Percentiles rank a stretch among this genome's conserved stretches.
Evolutionary conservation across 2,113 vertebrate species (phyloP).

Genomic region (Phoenicopterus ruber): DNA sequence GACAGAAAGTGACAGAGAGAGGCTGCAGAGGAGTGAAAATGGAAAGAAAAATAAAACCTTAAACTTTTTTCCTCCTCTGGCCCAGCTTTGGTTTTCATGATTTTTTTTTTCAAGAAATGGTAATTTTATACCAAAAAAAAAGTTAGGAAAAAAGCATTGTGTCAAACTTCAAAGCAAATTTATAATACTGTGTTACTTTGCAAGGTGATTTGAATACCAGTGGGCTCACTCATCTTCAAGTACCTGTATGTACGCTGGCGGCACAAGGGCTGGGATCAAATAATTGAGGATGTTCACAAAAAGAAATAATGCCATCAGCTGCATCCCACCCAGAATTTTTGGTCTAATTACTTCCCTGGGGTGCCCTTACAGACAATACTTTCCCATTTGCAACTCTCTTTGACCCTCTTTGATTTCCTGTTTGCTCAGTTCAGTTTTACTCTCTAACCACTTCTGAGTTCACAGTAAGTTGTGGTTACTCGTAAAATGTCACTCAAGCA

Average conservation of each 20-base stretch:
- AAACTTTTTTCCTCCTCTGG: neutral
- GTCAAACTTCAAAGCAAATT: neutral
- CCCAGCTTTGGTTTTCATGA: neutral
- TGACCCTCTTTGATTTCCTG: conserved; percentile 14
- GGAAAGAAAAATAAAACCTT: neutral
- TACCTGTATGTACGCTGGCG: neutral
- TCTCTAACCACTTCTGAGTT: neutral
- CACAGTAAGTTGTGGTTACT: neutral
- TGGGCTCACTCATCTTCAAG: neutral
- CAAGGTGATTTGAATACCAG: neutral
- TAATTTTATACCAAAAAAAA: neutral
- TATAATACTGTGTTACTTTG: neutral
- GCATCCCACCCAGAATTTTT: neutral
- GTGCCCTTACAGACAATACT: neutral
- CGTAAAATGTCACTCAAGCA: neutral
- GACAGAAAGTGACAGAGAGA: neutral
- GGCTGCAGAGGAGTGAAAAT: neutral
- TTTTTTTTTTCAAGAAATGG: neutral
- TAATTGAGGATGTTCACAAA: neutral
- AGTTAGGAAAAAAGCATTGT: neutral
- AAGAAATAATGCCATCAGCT: neutral
- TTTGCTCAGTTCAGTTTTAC: neutral
- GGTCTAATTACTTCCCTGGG: conserved; percentile 24
- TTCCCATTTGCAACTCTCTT: neutral
- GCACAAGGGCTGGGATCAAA: neutral